Evolutionary conservation across 2,888 invertebrate species (phyloP).

Genomic region (Clistopyga incitator): DNA sequence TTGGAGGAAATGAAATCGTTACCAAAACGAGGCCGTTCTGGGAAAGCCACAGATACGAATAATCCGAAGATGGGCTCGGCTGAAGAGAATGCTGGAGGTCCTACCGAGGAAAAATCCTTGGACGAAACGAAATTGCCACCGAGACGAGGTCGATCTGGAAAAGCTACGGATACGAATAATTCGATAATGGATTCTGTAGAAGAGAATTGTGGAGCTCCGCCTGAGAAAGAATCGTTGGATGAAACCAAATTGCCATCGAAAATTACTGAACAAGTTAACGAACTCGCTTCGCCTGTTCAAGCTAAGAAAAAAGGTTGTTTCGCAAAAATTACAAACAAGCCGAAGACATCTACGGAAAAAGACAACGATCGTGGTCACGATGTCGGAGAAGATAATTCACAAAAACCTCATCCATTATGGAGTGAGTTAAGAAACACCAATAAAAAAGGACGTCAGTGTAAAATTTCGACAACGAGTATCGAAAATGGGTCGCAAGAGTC

Average conservation of each 20-base stretch:
- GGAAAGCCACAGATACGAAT: neutral
- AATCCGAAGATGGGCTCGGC: neutral
- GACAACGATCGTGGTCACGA: neutral
- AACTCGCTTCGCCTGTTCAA: neutral
- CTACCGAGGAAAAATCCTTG: neutral
- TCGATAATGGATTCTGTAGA: neutral
- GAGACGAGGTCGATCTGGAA: neutral
- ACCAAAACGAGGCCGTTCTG: neutral
- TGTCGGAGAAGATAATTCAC: neutral
- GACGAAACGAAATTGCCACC: neutral
- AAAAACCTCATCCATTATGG: neutral
- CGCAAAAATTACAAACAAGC: neutral
- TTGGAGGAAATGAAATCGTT: neutral
- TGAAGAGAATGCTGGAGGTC: neutral
- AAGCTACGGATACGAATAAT: neutral
- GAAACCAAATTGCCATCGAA: neutral
- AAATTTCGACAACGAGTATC: neutral
- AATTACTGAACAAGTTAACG: neutral
- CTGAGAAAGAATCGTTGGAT: neutral
- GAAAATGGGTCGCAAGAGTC: neutral
- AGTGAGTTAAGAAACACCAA: neutral
- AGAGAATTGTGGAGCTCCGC: neutral
- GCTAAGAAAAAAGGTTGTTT: neutral
- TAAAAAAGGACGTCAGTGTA: constrained; percentile 3
- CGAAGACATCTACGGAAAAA: neutral